phyloP scores from a whole-genome alignment of 2,113 vertebrate genomes.

The Pluvialis apricaria region DNA sequence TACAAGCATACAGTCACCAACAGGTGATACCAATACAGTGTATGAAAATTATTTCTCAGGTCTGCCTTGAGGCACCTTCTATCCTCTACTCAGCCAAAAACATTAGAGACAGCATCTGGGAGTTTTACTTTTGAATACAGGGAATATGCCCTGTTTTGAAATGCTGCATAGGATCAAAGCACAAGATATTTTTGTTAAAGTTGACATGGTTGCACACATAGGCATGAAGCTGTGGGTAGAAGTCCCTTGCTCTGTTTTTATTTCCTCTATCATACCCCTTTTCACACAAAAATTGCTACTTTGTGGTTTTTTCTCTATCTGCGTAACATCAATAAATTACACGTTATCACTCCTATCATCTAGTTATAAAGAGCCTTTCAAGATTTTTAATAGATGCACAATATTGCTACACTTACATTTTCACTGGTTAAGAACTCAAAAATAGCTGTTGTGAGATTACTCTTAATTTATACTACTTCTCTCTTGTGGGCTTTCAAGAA shows the following conservation, averaged over 20 bases:
- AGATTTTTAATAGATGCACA: constrained; percentile 63
- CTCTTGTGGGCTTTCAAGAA: constrained; percentile 50
- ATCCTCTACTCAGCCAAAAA: not conserved
- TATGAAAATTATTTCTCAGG: not conserved
- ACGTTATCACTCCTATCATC: constrained; percentile 60
- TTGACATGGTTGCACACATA: not conserved
- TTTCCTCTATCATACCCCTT: constrained; percentile 35
- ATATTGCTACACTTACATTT: constrained; percentile 55
- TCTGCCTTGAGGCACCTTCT: constrained; percentile 14
- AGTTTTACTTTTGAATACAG: not conserved
- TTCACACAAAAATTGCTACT: constrained; percentile 55
- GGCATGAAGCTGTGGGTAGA: not conserved
- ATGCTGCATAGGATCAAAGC: not conserved
- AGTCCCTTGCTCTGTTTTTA: constrained; percentile 49
- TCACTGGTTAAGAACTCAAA: constrained; percentile 52
- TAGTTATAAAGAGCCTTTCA: constrained; percentile 64
- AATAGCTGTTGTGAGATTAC: constrained; percentile 60
- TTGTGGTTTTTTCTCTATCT: constrained; percentile 16
- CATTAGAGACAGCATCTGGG: not conserved
- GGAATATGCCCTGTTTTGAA: not conserved
- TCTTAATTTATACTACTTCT: constrained; percentile 56
- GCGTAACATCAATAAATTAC: constrained; percentile 61
- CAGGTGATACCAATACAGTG: not conserved
- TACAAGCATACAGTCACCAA: not conserved
- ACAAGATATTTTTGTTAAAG: not conserved